These are phyloP conservation scores for Epinephelus lanceolatus DNA, from an alignment of 2,113 vertebrate species.

Conservation along the genomic window DNA sequence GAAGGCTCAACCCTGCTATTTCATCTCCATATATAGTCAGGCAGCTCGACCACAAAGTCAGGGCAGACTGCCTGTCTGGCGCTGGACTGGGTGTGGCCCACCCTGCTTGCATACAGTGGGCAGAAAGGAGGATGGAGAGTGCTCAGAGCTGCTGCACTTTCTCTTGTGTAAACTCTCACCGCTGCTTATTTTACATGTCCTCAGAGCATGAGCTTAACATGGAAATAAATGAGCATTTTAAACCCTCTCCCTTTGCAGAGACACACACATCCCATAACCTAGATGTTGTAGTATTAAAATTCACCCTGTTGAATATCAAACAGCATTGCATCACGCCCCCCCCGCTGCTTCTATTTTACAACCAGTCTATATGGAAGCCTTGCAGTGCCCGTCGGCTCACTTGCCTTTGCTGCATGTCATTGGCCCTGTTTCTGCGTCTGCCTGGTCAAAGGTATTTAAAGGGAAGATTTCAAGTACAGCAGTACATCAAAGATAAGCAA, in stretches of 20 bases:
- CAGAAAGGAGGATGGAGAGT: conserved; percentile 47
- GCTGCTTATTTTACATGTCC: conserved; percentile 38
- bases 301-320: conserved; percentile 51
- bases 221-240: conserved; percentile 14
- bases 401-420: conserved; percentile 14
- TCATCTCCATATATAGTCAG: conserved; percentile 86
- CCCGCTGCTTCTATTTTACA: conserved; percentile 32
- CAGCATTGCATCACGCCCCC: conserved; percentile 22
- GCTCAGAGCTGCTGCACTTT: conserved; percentile 38
- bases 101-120: conserved; percentile 53
- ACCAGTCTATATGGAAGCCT: neutral
- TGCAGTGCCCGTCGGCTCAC: neutral
- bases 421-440: conserved; percentile 41
- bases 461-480: conserved; percentile 31
- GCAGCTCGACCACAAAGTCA: conserved; percentile 75
- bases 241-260: neutral
- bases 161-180: conserved; percentile 53
- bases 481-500: conserved; percentile 47
- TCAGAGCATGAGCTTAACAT: conserved; percentile 13
- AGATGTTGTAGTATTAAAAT: conserved; percentile 47
- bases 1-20: conserved; percentile 78
- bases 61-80: conserved; percentile 82
- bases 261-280: conserved; percentile 34
- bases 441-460: conserved; percentile 54
- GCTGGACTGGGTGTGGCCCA: conserved; percentile 78